Base-by-base conservation (phyloP, 1,140 invertebrate genomes). In the Chelonus insularis region DNA sequence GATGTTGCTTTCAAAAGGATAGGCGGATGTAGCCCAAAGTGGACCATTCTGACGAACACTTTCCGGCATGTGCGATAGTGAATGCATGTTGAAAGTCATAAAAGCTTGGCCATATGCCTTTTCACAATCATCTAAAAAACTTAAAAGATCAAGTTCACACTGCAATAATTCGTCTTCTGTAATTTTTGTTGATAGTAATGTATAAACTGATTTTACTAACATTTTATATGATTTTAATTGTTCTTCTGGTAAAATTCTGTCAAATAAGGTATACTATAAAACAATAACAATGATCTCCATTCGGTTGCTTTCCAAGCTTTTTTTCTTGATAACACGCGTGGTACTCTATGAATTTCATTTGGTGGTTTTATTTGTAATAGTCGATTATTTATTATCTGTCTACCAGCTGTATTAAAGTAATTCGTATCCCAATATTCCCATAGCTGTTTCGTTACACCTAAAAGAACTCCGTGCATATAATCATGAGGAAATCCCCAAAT, bases 401-500 rank as follows among this genome's bases (percentile, higher is more conserved):
- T 29, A 23, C 52, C 11, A 18, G 21, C 1, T 29, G 43, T 20
- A 45, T 50, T 45, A 18, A 55, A 41, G 32, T 50, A 18, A 16
- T 16, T 14, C 7, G n/a, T 43, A 12, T 7, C 16, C 39, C 39
- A 52, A 43, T 56, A 11, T 21, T 50, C 43, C 68, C 66, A 72
- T 2, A 72, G 6, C 29, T 68, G 66, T 21, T 41, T 20, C 32
- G 41, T 32, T 34, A 68, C 64, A 2, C 68, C 68, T 8, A 69
- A 39, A 3, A 67, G 41, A 29, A 62, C 16, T 37, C 47, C 60
- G 45, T 72, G 66, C 67, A 72, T 66, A 50, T 70, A 70, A 29
- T 72, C 71, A 4, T 50, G 21, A 6, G 62, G 57, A n/a, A 67
- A 69, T 18, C 63, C 62, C 58, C 61, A 63, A 36, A 70, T 32